Base-by-base conservation (phyloP, 2,888 invertebrate species). In the Cephus pygmeus region DNA sequence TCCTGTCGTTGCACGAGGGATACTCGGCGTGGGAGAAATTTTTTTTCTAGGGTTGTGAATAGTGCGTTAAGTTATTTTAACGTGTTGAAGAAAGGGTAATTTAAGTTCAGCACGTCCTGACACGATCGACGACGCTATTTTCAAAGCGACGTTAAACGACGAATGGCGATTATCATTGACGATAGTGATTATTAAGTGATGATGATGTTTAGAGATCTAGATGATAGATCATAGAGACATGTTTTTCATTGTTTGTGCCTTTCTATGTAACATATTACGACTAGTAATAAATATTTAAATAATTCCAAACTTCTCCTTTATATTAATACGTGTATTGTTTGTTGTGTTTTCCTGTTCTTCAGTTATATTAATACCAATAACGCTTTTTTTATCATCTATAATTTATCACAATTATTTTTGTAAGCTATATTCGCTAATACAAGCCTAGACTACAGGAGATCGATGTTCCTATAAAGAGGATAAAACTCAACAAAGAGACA, bases 211-310 rank as follows among this genome's bases (percentile, higher is more conserved):
- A 83, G 81, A 82, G 69, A 80, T 79, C 77, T 82, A 78, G 73
- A 56, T 23, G 23, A 56, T 82, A 79, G 78, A 79, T 76, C 34
- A 31, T 83, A 83, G 79, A 83, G 40, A 75, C 81, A 80, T 84
- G 85, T 85, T 86, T 85, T 86, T 88, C 85, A 88, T 88, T 88
- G 88, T 88, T 88, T 88, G 88, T 88, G 88, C 88, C 88, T 88
- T 88, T 88, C 84, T 84, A 88, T 88, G 88, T 88, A 87, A 86
- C 85, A 83, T 83, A 86, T 83, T 83, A 81, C 75, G 79, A 76
- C 79, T 78, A 80, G 73, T 79, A 82, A 83, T 83, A 82, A 82
- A 81, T 77, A 76, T 77, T 79, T 23, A 73, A 73, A 74, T 76
- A 73, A 76, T 76, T 75, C 31, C 56, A 23, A 56, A 9, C 23